Conservation (phyloP, 2,797 vertebrate genomes). For the Threskiornis aethiopicus region DNA sequence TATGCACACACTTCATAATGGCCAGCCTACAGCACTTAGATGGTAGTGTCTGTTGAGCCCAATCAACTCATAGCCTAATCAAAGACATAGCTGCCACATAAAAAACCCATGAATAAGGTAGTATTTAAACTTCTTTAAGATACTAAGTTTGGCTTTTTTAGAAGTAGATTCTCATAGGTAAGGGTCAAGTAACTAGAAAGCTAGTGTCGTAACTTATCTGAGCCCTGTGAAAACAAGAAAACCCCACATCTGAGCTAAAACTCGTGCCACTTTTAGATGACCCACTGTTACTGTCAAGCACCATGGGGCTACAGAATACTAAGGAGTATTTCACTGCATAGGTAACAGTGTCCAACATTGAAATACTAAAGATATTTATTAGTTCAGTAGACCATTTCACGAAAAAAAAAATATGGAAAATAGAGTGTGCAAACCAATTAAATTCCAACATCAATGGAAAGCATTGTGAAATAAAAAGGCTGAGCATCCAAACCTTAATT, state of each 20-base stretch:
- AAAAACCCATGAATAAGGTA: not conserved
- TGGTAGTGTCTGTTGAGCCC: not conserved
- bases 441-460: not conserved
- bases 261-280: not conserved
- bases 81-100: not conserved
- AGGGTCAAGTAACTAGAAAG: not conserved
- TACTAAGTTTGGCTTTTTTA: not conserved
- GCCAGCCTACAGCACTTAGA: not conserved
- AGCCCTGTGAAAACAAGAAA: not conserved
- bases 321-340: not conserved
- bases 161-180: not conserved
- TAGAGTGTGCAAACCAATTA: not conserved
- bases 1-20: not conserved
- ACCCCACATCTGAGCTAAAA: not conserved
- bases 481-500: not conserved
- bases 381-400: not conserved
- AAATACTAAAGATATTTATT: not conserved
- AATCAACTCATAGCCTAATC: not conserved
- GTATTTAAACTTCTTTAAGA: not conserved
- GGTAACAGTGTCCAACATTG: not conserved
- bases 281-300: not conserved
- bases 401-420: not conserved
- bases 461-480: not conserved
- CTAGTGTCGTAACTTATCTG: not conserved
- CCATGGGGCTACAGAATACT: not conserved